Evolutionary conservation across 2,888 invertebrate species (phyloP).

Genomic region (Exocentrus adspersus): DNA sequence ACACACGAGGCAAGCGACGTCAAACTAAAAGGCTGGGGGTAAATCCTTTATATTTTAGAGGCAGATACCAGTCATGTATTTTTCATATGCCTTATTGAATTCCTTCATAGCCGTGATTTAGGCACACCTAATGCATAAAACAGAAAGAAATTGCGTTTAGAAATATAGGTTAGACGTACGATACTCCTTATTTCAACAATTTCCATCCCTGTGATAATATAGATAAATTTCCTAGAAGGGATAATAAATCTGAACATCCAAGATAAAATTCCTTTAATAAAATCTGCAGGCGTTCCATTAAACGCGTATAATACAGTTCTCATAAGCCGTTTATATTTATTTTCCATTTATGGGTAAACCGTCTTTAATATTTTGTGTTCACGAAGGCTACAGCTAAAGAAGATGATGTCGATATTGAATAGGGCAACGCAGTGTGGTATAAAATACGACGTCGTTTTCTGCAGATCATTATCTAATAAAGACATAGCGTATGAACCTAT

Average conservation of each 20-base stretch:
- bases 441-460: slow-evolving; percentile 27
- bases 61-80: slow-evolving; percentile 23
- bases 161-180: too few species aligned
- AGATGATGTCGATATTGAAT: slow-evolving; percentile 27
- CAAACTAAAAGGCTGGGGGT: slow-evolving; percentile 4
- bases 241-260: background rate
- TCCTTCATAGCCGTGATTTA: slow-evolving; percentile 25
- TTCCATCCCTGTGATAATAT: too few species aligned
- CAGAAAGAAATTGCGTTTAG: slow-evolving; percentile 25
- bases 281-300: background rate
- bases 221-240: background rate
- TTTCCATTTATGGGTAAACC: slow-evolving; percentile 11
- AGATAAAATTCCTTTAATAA: background rate
- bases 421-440: slow-evolving; percentile 9
- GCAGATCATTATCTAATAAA: slow-evolving; percentile 15
- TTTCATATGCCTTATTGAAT: slow-evolving; percentile 28
- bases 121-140: slow-evolving; percentile 28
- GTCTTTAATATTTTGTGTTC: slow-evolving; percentile 5
- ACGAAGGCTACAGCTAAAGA: slow-evolving; percentile 6
- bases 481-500: background rate
- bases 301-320: background rate
- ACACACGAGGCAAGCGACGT: slow-evolving; percentile 1
- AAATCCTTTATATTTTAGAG: slow-evolving; percentile 15
- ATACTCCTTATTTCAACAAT: too few species aligned
- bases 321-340: slow-evolving; percentile 5